phyloP scores from a whole-genome alignment of 2,113 vertebrate genomes.

The Neofelis nebulosa region DNA sequence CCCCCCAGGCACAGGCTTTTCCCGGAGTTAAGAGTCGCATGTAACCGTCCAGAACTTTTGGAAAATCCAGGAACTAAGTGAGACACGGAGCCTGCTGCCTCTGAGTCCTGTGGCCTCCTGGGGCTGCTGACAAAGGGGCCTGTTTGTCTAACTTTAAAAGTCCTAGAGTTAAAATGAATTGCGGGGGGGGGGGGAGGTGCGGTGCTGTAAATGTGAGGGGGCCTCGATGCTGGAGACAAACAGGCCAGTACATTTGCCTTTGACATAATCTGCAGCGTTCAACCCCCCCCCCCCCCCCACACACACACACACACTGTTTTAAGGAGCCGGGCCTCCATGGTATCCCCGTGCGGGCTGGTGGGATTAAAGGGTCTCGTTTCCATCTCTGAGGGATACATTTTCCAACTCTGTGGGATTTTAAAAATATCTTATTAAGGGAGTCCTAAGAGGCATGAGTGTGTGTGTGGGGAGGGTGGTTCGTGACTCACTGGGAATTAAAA shows the following conservation, averaged over 20 bases:
- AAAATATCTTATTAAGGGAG: slow-evolving; percentile 69
- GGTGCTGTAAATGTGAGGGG: slow-evolving; percentile 54
- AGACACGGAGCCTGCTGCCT: not conserved
- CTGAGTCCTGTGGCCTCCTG: slow-evolving; percentile 36
- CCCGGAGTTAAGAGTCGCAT: slow-evolving; percentile 54
- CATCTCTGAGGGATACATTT: slow-evolving; percentile 62
- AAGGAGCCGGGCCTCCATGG: not conserved
- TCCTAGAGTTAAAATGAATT: slow-evolving; percentile 71
- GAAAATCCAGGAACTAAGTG: slow-evolving; percentile 54
- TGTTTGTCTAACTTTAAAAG: slow-evolving; percentile 78
- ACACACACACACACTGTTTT: not conserved
- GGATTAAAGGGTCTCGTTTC: slow-evolving; percentile 58
- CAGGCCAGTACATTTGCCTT: slow-evolving; percentile 71
- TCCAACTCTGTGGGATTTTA: slow-evolving; percentile 57
- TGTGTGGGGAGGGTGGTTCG: not conserved
- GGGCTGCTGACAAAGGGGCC: slow-evolving; percentile 71
- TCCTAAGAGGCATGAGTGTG: slow-evolving; percentile 25
- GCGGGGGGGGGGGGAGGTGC: not conserved
- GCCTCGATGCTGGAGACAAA: slow-evolving; percentile 72
- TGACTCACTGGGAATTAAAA: slow-evolving; percentile 68
- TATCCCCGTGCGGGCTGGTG: not conserved
- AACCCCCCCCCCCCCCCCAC: not conserved
- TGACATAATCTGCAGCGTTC: slow-evolving; percentile 59
- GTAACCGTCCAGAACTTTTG: slow-evolving; percentile 60
- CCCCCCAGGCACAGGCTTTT: slow-evolving; percentile 48